These are phyloP conservation scores for Ganaspis brasiliensis DNA, from an alignment of 2,888 invertebrate species.

Conservation along the genomic window DNA sequence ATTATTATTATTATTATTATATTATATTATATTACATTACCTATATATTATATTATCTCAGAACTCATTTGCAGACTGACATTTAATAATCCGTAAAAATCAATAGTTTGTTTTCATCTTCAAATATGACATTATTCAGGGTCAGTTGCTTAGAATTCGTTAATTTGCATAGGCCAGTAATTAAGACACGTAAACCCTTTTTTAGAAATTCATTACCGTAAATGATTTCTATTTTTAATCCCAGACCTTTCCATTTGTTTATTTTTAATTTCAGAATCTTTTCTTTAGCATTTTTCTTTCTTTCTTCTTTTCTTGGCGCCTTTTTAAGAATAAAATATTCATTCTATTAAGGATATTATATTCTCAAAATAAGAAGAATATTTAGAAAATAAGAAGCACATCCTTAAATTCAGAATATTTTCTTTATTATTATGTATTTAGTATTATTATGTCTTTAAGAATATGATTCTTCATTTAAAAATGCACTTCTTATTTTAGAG, in stretches of 20 bases:
- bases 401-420: too few relatives aligned
- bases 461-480: too few relatives aligned
- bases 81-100: background rate
- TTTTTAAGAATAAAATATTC: too few relatives aligned
- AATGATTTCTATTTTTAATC: conserved; percentile 11
- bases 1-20: background rate
- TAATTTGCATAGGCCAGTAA: conserved; percentile 33
- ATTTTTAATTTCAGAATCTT: background rate
- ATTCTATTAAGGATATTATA: too few relatives aligned
- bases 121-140: conserved; percentile 31
- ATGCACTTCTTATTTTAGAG: too few relatives aligned
- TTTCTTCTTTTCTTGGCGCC: too few relatives aligned
- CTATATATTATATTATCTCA: background rate
- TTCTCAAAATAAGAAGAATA: too few relatives aligned
- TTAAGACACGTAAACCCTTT: background rate
- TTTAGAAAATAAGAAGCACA: too few relatives aligned
- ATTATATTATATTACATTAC: too few relatives aligned
- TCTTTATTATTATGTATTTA: too few relatives aligned
- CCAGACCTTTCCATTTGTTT: background rate
- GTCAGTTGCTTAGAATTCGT: background rate
- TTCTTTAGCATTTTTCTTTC: too few relatives aligned
- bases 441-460: too few relatives aligned
- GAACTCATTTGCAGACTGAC: background rate
- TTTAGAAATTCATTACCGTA: background rate
- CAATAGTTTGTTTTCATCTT: conserved; percentile 4